Evolutionary conservation across 1,140 invertebrate genomes (phyloP).

Genomic region (Sesamia nonagrioides): DNA sequence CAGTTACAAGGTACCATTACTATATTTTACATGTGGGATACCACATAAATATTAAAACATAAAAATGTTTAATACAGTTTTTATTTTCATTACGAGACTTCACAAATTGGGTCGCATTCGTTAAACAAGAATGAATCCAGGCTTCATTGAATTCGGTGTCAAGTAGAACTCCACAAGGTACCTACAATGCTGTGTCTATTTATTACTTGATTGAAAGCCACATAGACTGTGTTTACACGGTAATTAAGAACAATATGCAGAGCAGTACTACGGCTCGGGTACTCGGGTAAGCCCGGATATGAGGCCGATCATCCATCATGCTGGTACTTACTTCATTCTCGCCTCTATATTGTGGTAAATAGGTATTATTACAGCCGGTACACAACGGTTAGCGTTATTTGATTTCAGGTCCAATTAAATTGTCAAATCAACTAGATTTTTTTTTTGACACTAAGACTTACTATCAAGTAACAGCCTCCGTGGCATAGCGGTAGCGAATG

Average conservation of each 20-base stretch:
- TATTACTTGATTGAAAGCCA: conserved; percentile 36
- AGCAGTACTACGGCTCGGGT: neutral
- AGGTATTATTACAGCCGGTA: neutral
- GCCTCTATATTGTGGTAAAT: neutral
- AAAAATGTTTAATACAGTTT: neutral
- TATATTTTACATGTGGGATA: neutral
- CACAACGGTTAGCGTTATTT: neutral
- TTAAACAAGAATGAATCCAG: conserved; percentile 39
- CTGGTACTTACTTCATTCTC: neutral
- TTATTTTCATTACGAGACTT: conserved; percentile 43
- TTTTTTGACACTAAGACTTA: too few relatives aligned
- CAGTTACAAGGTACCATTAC: neutral
- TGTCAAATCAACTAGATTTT: too few relatives aligned
- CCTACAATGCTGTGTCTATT: conserved; percentile 9
- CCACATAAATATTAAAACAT: neutral
- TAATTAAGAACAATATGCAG: conserved; percentile 41
- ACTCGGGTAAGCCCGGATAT: conserved; percentile 20
- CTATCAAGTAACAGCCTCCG: too few relatives aligned
- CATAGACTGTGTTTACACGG: conserved; percentile 34
- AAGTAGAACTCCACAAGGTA: neutral
- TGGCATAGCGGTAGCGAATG: too few relatives aligned
- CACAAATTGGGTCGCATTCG: conserved; percentile 41
- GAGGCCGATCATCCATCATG: conserved; percentile 24
- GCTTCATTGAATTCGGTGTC: conserved; percentile 16
- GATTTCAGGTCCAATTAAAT: too few relatives aligned